Base-by-base conservation (phyloP, 1,140 invertebrate genomes). In the Neodiprion pinetum region DNA sequence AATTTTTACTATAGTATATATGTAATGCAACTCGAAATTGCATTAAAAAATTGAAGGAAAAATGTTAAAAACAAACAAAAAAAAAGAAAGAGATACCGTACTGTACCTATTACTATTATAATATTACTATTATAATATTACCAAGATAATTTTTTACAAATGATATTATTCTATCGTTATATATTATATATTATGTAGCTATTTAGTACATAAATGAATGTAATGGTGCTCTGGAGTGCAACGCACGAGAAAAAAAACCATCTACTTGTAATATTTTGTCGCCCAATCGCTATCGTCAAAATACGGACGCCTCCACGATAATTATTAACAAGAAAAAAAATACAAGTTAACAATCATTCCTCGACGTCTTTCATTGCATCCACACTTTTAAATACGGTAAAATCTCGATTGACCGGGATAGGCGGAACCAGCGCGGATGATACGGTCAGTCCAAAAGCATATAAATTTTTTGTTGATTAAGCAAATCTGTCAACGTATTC, bases 81-180 rank as follows among this genome's bases (percentile, higher is more conserved):
- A 72, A 9, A 47, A 23, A 72, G 7, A 61, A 72, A 53, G 40
- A 71, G 70, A 50, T 70, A 50, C 40, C 47, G n/a, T 17, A 69
- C 48, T 68, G 48, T 48, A 53, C 61, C 61, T 65, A 65, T 21
- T 70, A 72, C 73, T 71, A 78, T 77, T 76, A 77, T 80, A 79
- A 77, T 78, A 50, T 70, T 76, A 53, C 28, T n/a, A n/a, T n/a
- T 76, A 77, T 80, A 79, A 77, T 78, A 50, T 70, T 76, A 53
- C 28, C 47, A 84, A 75, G 78, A 84, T 83, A 86, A 79, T 85
- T 87, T 87, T 85, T 85, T 87, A 85, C 81, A 84, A 77, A 82
- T 76, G 80, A 81, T 82, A 81, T 81, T 83, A 82, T 77, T 78
- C 76, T 84, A 80, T 83, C 79, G 79, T 80, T 86, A 83, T 80